Conservation (phyloP, 2,797 vertebrate genomes). For the Lepilemur ruficaudatus region DNA sequence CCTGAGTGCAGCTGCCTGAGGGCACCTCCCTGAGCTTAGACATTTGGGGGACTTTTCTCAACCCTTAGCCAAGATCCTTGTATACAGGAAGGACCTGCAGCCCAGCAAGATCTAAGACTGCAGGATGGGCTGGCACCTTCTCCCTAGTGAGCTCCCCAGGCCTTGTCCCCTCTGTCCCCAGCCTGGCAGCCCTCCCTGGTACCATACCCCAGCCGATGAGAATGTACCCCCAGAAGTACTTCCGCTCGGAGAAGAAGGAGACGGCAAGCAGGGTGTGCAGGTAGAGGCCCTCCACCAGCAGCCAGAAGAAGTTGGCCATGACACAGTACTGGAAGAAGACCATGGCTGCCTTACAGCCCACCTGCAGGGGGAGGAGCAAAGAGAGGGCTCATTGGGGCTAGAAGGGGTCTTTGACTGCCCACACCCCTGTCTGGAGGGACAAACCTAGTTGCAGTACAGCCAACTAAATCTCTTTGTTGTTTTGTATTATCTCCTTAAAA, state of each 20-base stretch:
- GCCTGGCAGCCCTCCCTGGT: conserved; percentile 59
- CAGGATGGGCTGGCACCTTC: not conserved
- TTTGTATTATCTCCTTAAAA: not conserved
- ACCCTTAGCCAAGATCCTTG: not conserved
- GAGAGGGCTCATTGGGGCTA: not conserved
- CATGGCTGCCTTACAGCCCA: conserved; percentile 94
- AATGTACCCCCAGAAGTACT: conserved; percentile 99
- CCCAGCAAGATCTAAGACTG: not conserved
- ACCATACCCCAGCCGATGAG: conserved; percentile 96
- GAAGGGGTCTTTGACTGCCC: not conserved
- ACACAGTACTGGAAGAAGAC: conserved; percentile 98
- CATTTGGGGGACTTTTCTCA: not conserved
- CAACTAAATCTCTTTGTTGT: not conserved
- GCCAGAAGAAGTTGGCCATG: conserved; percentile 99
- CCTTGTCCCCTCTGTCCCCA: not conserved
- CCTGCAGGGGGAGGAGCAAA: conserved; percentile 82
- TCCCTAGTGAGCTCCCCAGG: not conserved
- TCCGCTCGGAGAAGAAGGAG: conserved; percentile 98
- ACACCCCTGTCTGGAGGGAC: not conserved
- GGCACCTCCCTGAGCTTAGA: not conserved
- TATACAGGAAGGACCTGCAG: not conserved
- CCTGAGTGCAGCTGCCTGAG: not conserved
- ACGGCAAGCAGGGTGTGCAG: conserved; percentile 94
- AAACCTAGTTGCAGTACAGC: not conserved
- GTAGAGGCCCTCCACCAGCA: conserved; percentile 96